A percentile compares a stretch with the other conserved stretches of the same genome.
phyloP scores from a whole-genome alignment of 2,797 vertebrate genomes.

The Periparus ater region DNA sequence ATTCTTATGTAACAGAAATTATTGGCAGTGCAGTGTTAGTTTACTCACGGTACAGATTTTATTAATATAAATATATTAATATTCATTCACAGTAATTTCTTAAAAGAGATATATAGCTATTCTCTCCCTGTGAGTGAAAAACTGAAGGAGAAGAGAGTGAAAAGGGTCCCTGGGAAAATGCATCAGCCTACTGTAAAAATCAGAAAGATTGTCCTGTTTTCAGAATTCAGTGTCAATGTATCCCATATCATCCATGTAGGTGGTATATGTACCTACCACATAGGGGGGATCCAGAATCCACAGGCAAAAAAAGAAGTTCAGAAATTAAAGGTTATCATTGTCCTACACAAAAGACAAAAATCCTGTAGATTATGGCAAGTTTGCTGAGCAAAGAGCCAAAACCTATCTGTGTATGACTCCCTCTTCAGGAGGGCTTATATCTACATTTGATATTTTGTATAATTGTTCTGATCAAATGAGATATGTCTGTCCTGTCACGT shows the following conservation, averaged over 20 bases:
- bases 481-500: neutral
- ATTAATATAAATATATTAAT: neutral
- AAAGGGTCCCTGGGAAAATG: neutral
- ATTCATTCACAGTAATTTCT: neutral
- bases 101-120: neutral
- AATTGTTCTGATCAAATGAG: neutral
- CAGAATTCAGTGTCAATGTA: neutral
- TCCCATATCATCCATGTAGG: neutral
- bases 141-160: neutral
- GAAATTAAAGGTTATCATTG: neutral
- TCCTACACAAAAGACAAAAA: constrained; percentile 2
- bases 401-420: neutral
- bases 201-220: neutral
- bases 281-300: accelerated
- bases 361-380: neutral
- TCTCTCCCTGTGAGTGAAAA: neutral
- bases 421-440: neutral
- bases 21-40: neutral
- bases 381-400: constrained; percentile 13
- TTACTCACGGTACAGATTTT: neutral
- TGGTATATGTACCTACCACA: neutral
- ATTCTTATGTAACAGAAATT: neutral
- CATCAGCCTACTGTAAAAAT: neutral
- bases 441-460: neutral
- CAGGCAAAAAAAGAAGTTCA: neutral